Conservation (phyloP, 2,888 invertebrate genomes). For the Siphlonurus alternatus region DNA sequence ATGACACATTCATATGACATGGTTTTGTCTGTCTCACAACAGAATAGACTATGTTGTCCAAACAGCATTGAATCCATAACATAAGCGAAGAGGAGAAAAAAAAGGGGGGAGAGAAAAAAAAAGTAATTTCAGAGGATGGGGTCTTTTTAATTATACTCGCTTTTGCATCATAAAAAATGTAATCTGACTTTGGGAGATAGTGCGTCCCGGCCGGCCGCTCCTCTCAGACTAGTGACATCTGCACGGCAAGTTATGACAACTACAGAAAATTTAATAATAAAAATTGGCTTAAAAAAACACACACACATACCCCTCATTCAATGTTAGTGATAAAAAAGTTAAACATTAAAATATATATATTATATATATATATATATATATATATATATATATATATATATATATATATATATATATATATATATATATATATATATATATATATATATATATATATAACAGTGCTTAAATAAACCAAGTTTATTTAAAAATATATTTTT, state of each 20-base stretch:
- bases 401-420: too few relatives aligned
- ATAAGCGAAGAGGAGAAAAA: too few relatives aligned
- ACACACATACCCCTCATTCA: background rate
- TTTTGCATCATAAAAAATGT: background rate
- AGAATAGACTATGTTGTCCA: background rate
- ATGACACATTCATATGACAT: background rate
- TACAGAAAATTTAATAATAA: background rate
- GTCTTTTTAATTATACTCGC: background rate
- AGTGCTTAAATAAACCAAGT: too few relatives aligned
- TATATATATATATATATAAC: too few relatives aligned
- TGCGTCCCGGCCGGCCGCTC: too few relatives aligned
- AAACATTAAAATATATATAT: background rate
- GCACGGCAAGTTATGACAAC: background rate
- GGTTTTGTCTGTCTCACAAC: background rate
- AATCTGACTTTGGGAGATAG: too few relatives aligned
- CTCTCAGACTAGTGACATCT: background rate
- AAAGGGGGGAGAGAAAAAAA: background rate
- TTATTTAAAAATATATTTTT: background rate
- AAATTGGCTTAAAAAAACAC: background rate
- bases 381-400: too few relatives aligned
- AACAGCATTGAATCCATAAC: background rate
- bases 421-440: too few relatives aligned
- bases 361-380: too few relatives aligned
- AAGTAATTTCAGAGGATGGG: background rate
- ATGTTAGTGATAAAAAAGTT: background rate